Base-by-base conservation (phyloP, 2,113 vertebrate genomes). In the Ptilorrhoa leucosticta region DNA sequence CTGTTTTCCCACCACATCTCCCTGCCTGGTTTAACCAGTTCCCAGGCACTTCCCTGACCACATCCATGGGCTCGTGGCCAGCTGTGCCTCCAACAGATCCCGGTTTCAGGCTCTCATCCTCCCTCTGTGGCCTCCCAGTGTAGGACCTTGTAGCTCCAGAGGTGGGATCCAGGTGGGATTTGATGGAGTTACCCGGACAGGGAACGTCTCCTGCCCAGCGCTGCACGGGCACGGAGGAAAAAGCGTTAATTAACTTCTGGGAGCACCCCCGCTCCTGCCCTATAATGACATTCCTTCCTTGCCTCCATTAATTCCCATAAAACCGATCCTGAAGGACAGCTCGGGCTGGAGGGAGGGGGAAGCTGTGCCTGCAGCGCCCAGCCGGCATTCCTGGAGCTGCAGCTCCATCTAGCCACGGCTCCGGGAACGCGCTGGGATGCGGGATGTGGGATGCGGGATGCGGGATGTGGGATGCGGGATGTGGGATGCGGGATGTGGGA, bases 391-490 rank as follows among this genome's bases (percentile, higher is more conserved):
- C 94, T 97, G 96, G 90, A 87, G 93, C 97, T 97, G 92, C 97
- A 97, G 97, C 97, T 97, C 98, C 97, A 98, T 87, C 98, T 98
- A 93, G 84, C 56, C 68, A 37, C 79, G 14, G 45, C 15, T 5
- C 7, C 10, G 3, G 56, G 42, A 73, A 77, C 8, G 20, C 30
- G 3, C 35, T 3, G 15, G 15, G 11, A 31, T 22, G 3, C 2
- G 20, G 48, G 48, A 26, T 15, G 0, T 11, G 47, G 8, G 44
- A 4, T 10, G 7, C 1, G 15, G 6, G 22, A 13, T 65, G 0
- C 2, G 16, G 16, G 8, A 13, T 47, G 0, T 4, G 9, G 13
- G 23, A 14, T n/a, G 2, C 1, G 56, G 13, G 15, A 13, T 35
- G 0, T 5, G 6, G 31, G 21, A n/a, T 31, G 1, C 1, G 21